These are phyloP conservation scores for Nansenia antarctica DNA, from an alignment of 2,113 vertebrate species.

Conservation along the genomic window DNA sequence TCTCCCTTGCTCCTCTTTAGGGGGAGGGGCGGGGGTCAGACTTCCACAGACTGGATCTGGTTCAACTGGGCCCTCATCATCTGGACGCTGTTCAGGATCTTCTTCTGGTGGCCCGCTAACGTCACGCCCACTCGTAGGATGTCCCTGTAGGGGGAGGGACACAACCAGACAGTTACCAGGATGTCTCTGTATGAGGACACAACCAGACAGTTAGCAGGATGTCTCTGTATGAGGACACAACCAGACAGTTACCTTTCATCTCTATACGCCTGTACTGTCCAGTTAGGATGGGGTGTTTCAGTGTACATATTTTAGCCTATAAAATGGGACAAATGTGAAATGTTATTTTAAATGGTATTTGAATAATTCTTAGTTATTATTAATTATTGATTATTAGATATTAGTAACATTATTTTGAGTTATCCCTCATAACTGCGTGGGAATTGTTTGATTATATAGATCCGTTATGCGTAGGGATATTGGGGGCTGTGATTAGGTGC, in stretches of 20 bases:
- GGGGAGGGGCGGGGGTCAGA: constrained; percentile 90
- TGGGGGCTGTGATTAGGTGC: no score
- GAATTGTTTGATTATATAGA: no score
- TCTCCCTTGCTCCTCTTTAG: constrained; percentile 28
- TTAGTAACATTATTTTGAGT: no score
- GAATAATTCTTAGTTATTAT: no score
- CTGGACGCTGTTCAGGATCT: constrained; percentile 99
- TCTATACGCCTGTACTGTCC: no score
- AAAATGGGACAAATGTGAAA: no score
- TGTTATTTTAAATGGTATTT: no score
- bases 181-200: constrained; percentile 27
- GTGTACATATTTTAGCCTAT: no score
- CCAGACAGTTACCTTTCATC: constrained; percentile 28
- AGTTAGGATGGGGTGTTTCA: no score
- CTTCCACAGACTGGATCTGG: constrained; percentile 99
- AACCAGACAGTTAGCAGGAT: constrained; percentile 16
- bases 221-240: constrained; percentile 27
- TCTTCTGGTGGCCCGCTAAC: constrained; percentile 98
- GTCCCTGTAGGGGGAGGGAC: constrained; percentile 80
- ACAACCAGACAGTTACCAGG: constrained; percentile 13
- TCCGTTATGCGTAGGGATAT: no score
- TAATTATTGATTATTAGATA: no score
- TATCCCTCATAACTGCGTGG: no score
- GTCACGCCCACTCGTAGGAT: constrained; percentile 97
- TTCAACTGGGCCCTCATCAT: constrained; percentile 99